A percentile compares a stretch with the other conserved stretches of the same genome.
These are phyloP conservation scores for Entomyzon cyanotis DNA, from an alignment of 2,113 vertebrate species.

Conservation along the genomic window DNA sequence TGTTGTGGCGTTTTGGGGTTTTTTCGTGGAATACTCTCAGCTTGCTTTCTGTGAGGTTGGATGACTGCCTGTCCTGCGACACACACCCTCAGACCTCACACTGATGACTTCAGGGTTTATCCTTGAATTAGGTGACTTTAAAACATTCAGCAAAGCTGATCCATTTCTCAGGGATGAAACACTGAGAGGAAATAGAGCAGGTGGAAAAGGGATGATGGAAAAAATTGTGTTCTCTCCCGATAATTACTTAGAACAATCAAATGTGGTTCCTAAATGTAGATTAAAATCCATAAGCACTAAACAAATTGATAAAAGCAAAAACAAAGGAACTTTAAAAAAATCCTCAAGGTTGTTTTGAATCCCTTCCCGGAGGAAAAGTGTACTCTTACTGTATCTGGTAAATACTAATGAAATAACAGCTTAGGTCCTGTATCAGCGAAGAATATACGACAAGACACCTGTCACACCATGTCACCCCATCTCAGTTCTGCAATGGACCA, in stretches of 20 bases:
- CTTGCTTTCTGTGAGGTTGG: not conserved
- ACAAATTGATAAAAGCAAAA: not conserved
- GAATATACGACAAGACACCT: not conserved
- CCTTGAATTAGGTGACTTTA: not conserved
- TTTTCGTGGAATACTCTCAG: not conserved
- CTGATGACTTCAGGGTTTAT: not conserved
- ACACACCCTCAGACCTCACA: not conserved
- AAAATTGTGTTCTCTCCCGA: not conserved
- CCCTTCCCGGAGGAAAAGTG: not conserved
- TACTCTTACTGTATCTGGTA: not conserved
- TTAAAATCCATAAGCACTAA: not conserved
- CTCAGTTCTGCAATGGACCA: not conserved
- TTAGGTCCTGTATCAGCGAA: not conserved
- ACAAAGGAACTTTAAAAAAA: not conserved
- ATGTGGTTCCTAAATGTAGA: not conserved
- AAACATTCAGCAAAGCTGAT: not conserved
- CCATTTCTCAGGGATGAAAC: not conserved
- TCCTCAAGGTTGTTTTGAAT: not conserved
- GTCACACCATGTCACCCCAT: not conserved
- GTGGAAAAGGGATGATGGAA: not conserved
- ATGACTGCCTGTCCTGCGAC: not conserved
- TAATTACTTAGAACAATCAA: not conserved
- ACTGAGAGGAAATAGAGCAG: not conserved
- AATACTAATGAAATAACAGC: not conserved
- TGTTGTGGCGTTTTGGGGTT: not conserved